These are phyloP conservation scores for Drosophila ustulata DNA, from an alignment of 2,888 invertebrate genomes.

Conservation along the genomic window DNA sequence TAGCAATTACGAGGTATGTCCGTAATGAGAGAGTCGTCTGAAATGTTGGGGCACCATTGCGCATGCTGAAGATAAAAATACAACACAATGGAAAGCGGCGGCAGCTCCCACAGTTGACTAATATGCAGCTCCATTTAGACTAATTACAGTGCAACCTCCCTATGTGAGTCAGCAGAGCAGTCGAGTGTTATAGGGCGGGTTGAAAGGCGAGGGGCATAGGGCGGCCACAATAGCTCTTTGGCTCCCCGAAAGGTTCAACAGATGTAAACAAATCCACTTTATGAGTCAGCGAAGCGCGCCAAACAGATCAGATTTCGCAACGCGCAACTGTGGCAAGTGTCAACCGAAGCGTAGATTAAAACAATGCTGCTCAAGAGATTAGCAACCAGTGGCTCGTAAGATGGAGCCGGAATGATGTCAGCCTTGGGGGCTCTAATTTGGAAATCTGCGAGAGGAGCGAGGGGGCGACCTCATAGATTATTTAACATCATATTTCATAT, in stretches of 20 bases:
- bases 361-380: conserved; percentile 52
- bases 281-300: conserved; percentile 63
- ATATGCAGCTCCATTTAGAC: conserved; percentile 61
- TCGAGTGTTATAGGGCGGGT: conserved; percentile 10
- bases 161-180: conserved; percentile 53
- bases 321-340: conserved; percentile 53
- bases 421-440: conserved; percentile 42
- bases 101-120: conserved; percentile 59
- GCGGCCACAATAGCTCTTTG: conserved; percentile 7
- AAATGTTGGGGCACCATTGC: conserved; percentile 33
- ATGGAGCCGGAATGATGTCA: conserved; percentile 43
- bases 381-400: conserved; percentile 49
- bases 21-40: conserved; percentile 53
- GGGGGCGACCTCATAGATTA: conserved; percentile 28
- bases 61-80: conserved; percentile 30
- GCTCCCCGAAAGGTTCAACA: conserved; percentile 16
- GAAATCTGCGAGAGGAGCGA: conserved; percentile 17
- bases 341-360: conserved; percentile 59
- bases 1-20: conserved; percentile 53
- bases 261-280: conserved; percentile 52
- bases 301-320: conserved; percentile 65
- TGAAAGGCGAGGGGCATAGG: not conserved
- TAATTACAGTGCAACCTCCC: conserved; percentile 55
- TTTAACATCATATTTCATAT: conserved; percentile 46
- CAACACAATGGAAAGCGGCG: conserved; percentile 25